phyloP scores from a whole-genome alignment of 2,113 vertebrate species.

The Sinocyclocheilus anshuiensis region DNA sequence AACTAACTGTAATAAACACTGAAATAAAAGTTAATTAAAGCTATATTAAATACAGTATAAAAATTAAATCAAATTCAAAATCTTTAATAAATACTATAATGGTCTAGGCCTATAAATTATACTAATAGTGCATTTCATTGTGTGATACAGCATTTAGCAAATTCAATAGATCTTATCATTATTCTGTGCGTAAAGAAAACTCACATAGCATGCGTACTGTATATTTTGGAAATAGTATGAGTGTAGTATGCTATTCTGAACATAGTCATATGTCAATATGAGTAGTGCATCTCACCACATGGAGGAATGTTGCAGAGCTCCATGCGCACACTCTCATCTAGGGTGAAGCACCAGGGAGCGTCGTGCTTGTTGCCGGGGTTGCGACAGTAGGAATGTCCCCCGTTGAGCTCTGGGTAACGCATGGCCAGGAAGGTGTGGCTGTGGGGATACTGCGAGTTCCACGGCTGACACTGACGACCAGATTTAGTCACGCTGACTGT shows the following conservation, averaged over 20 bases:
- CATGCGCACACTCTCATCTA: constrained; percentile 90
- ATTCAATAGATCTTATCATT: not conserved
- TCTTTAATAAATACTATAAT: not conserved
- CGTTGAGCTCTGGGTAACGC: constrained; percentile 90
- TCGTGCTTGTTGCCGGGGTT: constrained; percentile 94
- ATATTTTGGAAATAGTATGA: not conserved
- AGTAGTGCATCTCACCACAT: constrained; percentile 80
- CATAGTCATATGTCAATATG: not conserved
- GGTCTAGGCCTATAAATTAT: not conserved
- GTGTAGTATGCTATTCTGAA: not conserved
- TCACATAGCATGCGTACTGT: not conserved
- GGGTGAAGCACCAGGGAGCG: constrained; percentile 96
- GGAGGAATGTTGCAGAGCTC: constrained; percentile 92
- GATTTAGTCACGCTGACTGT: constrained; percentile 91
- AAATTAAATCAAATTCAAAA: not conserved
- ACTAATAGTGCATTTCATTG: not conserved
- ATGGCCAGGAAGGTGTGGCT: constrained; percentile 89
- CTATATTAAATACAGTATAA: not conserved
- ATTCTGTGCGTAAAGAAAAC: not conserved
- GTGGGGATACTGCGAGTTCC: constrained; percentile 98
- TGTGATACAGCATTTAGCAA: not conserved
- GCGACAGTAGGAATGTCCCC: constrained; percentile 97
- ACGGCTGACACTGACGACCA: constrained; percentile 95
- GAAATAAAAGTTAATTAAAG: no score
- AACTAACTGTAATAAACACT: no score